Base-by-base conservation (phyloP, 2,888 invertebrate genomes). In the Dastarcus helophoroides region DNA sequence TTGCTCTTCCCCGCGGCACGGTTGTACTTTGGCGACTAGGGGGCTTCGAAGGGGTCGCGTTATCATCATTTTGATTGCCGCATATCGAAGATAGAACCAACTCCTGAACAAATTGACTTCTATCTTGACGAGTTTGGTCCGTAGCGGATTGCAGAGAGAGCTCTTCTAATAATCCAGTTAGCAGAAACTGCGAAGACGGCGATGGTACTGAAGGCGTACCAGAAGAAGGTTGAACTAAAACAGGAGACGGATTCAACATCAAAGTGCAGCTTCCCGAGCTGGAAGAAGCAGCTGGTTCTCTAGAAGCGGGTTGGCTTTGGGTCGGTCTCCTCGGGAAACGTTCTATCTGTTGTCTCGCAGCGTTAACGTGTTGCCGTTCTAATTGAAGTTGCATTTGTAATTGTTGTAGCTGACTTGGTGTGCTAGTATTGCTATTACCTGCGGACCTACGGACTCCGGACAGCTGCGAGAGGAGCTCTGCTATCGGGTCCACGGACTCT, bases 401-500 rank as follows among this genome's bases (percentile, higher is more conserved):
- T 59, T 93, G 91, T 60, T 91, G 91, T 58, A 93, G 68, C 62
- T 86, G 85, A 47, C 80, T 79, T 46, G 84, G 80, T 48, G 73
- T 71, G 48, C 67, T 69, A 42, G 64, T 67, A 44, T 64, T 65
- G 35, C 63, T 63, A 42, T 57, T 60, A 37, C 67, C 66, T 28
- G 71, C 68, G 33, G 69, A 67, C 50, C 88, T 32, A 21, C 35
- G 31, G 10, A 35, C 35, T 31, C 35, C 35, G 4, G 35, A 35
- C 15, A 35, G 24, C 27, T 79, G 94, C 35, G 93, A 91, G 43
- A 95, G 68, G 43, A 95, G 70, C 69, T 95, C 95, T 41, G 93
- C 89, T 54, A 94, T 94, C 37, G 94, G 94, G 69, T 95, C 95
- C 41, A 93, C 93, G 41, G 86, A 79, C 62, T 93, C 93, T 49